Percentiles rank a stretch among this genome's conserved stretches.
phyloP scores from a whole-genome alignment of 2,888 invertebrate species.

The Lochmaea crataegi region DNA sequence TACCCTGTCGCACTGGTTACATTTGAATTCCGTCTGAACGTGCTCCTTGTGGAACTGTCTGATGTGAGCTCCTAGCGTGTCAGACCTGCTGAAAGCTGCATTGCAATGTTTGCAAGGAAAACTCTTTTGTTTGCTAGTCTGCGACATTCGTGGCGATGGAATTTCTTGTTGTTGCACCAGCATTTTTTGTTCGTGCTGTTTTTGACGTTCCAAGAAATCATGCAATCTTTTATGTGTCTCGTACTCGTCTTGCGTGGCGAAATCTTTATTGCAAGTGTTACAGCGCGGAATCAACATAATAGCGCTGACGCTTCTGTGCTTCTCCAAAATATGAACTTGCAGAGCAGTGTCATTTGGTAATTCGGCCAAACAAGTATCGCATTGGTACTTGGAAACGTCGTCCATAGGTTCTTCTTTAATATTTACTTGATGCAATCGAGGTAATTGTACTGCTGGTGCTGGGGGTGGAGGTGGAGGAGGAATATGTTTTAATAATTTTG shows the following conservation, averaged over 20 bases:
- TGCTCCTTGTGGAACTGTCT: conserved; percentile 69
- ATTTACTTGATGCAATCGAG: conserved; percentile 7
- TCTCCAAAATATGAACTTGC: conserved; percentile 62
- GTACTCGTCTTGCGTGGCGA: conserved; percentile 71
- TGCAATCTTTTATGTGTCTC: conserved; percentile 70
- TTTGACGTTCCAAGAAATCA: conserved; percentile 62
- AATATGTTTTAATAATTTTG: conserved; percentile 59
- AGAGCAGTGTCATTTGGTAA: conserved; percentile 61
- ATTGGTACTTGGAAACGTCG: conserved; percentile 55
- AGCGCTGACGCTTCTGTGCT: conserved; percentile 60
- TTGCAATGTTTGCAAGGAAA: conserved; percentile 73
- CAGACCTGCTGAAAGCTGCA: conserved; percentile 73
- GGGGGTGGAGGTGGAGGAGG: background rate
- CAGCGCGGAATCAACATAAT: conserved; percentile 63
- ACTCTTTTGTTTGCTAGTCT: conserved; percentile 52
- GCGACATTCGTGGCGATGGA: conserved; percentile 1
- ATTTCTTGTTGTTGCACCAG: conserved; percentile 59
- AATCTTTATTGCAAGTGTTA: conserved; percentile 72
- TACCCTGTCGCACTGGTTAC: conserved; percentile 74
- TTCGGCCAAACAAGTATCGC: conserved; percentile 54
- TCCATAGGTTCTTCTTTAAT: conserved; percentile 48
- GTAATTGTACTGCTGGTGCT: background rate
- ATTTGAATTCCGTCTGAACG: conserved; percentile 67
- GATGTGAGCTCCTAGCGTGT: conserved; percentile 73
- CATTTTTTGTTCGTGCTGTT: conserved; percentile 48